Evolutionary conservation across 2,888 invertebrate species (phyloP).

Genomic region (Spatulosminthurus flaviceps): DNA sequence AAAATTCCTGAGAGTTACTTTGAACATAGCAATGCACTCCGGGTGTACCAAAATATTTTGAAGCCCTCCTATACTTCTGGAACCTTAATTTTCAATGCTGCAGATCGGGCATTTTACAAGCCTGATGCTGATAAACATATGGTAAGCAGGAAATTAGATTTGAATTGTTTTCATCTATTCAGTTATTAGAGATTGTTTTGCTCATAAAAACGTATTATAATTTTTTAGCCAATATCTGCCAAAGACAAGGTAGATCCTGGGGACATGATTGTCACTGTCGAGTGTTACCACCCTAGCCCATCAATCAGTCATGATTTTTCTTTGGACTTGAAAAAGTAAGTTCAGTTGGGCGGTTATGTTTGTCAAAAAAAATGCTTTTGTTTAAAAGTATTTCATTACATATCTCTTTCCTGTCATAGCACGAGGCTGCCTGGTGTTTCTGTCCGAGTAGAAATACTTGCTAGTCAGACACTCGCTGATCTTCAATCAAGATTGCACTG

Average conservation of each 20-base stretch:
- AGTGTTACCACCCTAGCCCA: conserved; percentile 39
- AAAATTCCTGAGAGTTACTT: not conserved
- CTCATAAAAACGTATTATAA: too few species aligned
- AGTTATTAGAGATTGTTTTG: too few species aligned
- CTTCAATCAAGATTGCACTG: conserved; percentile 31
- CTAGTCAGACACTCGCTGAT: conserved; percentile 37
- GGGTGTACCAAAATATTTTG: conserved; percentile 37
- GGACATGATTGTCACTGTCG: conserved; percentile 36
- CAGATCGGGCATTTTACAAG: conserved; percentile 40
- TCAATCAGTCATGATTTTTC: conserved; percentile 1
- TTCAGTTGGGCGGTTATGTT: too few species aligned
- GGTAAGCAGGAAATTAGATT: too few species aligned
- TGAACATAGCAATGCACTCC: conserved; percentile 27
- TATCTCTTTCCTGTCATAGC: conserved; percentile 3
- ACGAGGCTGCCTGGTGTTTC: conserved; percentile 28
- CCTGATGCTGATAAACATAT: not conserved
- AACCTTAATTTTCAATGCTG: conserved; percentile 1
- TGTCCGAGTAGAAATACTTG: conserved; percentile 15
- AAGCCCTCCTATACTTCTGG: conserved; percentile 1
- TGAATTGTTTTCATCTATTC: too few species aligned
- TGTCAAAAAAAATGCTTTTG: too few species aligned
- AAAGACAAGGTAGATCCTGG: not conserved
- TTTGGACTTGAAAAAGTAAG: conserved; percentile 13
- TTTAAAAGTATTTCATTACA: too few species aligned
- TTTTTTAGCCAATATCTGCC: not conserved